Conservation (phyloP, 2,888 invertebrate species). For the Drosophila colorata region DNA sequence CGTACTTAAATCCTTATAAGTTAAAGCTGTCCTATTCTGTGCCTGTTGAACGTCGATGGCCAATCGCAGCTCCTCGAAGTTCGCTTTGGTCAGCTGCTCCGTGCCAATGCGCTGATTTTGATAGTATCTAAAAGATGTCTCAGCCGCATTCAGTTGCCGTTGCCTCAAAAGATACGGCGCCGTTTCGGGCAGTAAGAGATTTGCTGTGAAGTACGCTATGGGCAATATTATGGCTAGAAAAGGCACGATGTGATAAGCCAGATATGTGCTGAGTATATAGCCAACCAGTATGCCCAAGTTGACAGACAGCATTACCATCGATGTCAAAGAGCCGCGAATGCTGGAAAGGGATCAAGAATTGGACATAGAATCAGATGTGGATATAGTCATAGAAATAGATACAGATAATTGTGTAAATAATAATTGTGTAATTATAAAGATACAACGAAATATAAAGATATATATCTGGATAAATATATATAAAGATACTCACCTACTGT, state of each 20-base stretch:
- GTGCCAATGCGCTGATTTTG: conserved; percentile 56
- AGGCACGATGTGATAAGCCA: conserved; percentile 79
- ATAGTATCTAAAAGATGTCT: conserved; percentile 78
- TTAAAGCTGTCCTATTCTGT: conserved; percentile 26
- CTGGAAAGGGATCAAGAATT: conserved; percentile 42
- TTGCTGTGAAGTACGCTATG: conserved; percentile 67
- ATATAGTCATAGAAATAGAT: neutral
- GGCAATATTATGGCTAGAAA: conserved; percentile 75
- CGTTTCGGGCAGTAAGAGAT: conserved; percentile 80
- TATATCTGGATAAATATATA: too few species aligned
- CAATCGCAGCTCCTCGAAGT: conserved; percentile 71
- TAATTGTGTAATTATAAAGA: conserved; percentile 25
- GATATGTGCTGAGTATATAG: conserved; percentile 76
- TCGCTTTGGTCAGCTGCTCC: conserved; percentile 24
- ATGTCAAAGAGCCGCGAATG: conserved; percentile 81
- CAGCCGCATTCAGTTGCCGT: conserved; percentile 64
- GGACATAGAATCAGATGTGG: neutral
- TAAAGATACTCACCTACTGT: conserved; percentile 75
- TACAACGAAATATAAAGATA: too few species aligned
- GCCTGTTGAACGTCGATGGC: conserved; percentile 53
- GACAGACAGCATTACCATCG: conserved; percentile 79
- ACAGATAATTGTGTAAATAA: too few species aligned
- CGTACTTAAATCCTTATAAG: conserved; percentile 78
- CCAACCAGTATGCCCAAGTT: conserved; percentile 81
- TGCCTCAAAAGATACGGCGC: conserved; percentile 74